A percentile compares a stretch with the other conserved stretches of the same genome.
phyloP scores from a whole-genome alignment of 2,888 invertebrate species.

The Scelioninae gen. 1 region DNA sequence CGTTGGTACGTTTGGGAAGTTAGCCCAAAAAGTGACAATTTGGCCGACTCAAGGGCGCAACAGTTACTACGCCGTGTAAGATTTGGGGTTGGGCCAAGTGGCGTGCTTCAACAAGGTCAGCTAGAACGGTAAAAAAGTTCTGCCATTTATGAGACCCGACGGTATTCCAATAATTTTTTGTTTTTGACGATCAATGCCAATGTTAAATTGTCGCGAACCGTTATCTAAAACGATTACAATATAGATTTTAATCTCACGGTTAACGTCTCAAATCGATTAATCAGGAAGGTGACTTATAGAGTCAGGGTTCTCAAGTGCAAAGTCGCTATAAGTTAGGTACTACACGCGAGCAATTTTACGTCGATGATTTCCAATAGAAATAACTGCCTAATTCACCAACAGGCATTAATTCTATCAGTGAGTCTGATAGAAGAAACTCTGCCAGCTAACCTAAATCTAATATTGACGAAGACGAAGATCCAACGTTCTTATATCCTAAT shows the following conservation, averaged over 20 bases:
- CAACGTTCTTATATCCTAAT: too few relatives aligned
- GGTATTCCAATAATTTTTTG: too few relatives aligned
- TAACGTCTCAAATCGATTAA: conserved; percentile 51
- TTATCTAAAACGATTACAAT: conserved; percentile 23
- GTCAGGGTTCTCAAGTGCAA: conserved; percentile 61
- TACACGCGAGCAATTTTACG: conserved; percentile 34
- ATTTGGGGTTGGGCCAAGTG: conserved; percentile 68
- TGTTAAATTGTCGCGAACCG: conserved; percentile 34
- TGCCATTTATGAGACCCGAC: too few relatives aligned
- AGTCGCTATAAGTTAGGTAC: conserved; percentile 41
- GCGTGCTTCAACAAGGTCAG: conserved; percentile 53
- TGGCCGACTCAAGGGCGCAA: conserved; percentile 64
- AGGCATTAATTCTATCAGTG: too few relatives aligned
- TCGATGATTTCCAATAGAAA: too few relatives aligned
- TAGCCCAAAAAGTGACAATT: too few relatives aligned
- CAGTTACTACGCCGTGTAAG: conserved; percentile 68
- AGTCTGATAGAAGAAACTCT: too few relatives aligned
- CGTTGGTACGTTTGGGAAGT: too few relatives aligned
- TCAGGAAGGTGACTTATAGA: conserved; percentile 52
- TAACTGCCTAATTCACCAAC: too few relatives aligned
- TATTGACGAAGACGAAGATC: too few relatives aligned
- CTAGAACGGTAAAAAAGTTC: too few relatives aligned
- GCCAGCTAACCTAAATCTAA: too few relatives aligned
- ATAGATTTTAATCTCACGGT: conserved; percentile 26
- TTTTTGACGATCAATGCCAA: conserved; percentile 64